Base-by-base conservation (phyloP, 2,113 vertebrate species). In the Nerophis ophidion region DNA sequence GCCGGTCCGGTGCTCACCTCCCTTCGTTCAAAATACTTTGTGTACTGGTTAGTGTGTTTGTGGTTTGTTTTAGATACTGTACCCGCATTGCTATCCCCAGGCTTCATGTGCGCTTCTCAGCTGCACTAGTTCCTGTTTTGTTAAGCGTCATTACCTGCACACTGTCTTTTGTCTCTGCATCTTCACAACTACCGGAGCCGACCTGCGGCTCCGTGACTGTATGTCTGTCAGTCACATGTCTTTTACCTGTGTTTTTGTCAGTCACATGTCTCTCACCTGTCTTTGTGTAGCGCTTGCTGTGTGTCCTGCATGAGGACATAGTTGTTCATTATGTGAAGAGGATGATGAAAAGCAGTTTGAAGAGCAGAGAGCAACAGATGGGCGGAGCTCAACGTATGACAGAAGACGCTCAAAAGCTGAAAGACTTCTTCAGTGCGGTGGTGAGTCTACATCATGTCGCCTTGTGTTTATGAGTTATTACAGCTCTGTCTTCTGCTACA, bases 311-410 rank as follows among this genome's bases (percentile, higher is more conserved):
- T 50, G 16, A 73, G 50, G 64, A 86, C 1, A 51, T 95, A 75
- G 89, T 91, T 54, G 85, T 81, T 54, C 87, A 90, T 40, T 94
- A 96, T 58, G 86, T 94, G 0, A 65, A 68, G 64, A 90, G 82
- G 71, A 88, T 92, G 71, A 74, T 95, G 77, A 91, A 87, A 61
- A 68, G 89, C 54, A 90, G 79, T 61, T 77, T 89, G 72, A 93
- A 85, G 83, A 78, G 61, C 0, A 60, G 65, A 0, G 68, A 83
- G 3, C 91, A 94, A 80, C 92, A 95, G 81, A 83, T 89, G 66
- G 79, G 63, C 3, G 77, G 93, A 64, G 90, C 94, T 0, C 15
- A 55, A 0, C 71, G 81, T 45, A 65, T 95, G 60, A 78, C 45
- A 1, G 81, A 83, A 4, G 91, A 93, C 0, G 88, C 83, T 4